Evolutionary conservation across 2,888 invertebrate genomes (phyloP), one percentile per base, ranked within the genome.

Genomic region (Phengaris arion): DNA sequence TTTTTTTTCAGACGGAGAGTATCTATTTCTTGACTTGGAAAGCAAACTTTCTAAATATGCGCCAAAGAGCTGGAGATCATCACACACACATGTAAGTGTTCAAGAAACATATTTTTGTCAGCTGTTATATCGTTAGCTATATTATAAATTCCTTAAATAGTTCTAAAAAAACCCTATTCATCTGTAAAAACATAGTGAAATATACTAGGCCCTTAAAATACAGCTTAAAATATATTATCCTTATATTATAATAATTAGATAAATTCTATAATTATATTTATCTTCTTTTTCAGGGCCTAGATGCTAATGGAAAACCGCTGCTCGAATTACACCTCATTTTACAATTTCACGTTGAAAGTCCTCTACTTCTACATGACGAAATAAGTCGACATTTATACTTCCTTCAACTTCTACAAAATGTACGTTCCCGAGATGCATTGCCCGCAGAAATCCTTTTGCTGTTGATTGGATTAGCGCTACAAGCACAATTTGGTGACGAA

Each of bases 11-110:
- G 98, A 98, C 95, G 98, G 97, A 94, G 98, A 99, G 94, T 98
- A 97, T 94, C 95, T 98, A 87, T 99, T 99, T 94, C 96, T 98
- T 91, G 98, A 98, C 90, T 96, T 96, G 88, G 98, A 98, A 90
- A 97, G 97, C 94, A 99, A 99, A 94, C 95, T 99, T 86, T 98
- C 98, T 87, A 99, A 99, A 94, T 98, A 98, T 94, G 98, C 98
- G 84, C 98, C 98, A 86, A 98, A 98, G 94, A 97, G 97, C 91
- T 98, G 98, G 98, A 97, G 98, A 90, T 97, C 98, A 82, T 98
- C 98, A 81, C 97, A 97, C 91, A 97, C 97, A 85, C 97, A 97
- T 94, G 97, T 97, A 94, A 96, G 96, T 95, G 74, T 35, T 72
- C 48, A 59, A n/a, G 15, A 22, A 59, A 59, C 15, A 7, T 15